These are phyloP conservation scores for Glyptemys insculpta DNA, from an alignment of 2,797 vertebrate genomes.

Conservation along the genomic window DNA sequence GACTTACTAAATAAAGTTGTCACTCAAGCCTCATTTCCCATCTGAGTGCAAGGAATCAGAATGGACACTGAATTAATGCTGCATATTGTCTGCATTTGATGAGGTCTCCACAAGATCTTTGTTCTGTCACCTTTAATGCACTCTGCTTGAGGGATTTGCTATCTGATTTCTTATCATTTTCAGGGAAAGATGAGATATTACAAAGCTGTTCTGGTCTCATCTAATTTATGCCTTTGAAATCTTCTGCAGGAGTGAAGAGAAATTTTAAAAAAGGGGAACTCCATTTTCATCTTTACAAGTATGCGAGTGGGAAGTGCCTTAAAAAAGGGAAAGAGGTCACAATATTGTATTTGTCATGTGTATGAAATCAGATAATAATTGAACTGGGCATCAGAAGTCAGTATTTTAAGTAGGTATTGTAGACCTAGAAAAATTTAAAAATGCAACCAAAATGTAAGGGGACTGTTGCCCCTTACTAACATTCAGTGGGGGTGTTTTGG, in stretches of 20 bases:
- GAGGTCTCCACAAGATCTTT: conserved; percentile 76
- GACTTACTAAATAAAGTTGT: conserved; percentile 82
- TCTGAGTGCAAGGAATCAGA: conserved; percentile 57
- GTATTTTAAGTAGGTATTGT: conserved; percentile 35
- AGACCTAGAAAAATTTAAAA: conserved; percentile 50
- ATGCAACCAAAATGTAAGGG: conserved; percentile 3
- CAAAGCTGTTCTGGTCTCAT: conserved; percentile 78
- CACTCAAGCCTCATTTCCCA: conserved; percentile 80
- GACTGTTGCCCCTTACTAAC: no score
- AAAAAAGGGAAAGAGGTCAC: neutral
- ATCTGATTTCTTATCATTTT: conserved; percentile 82
- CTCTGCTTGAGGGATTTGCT: conserved; percentile 79
- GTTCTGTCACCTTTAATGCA: conserved; percentile 80
- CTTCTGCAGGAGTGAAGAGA: conserved; percentile 30
- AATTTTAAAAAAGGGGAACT: neutral
- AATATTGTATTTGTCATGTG: conserved; percentile 5
- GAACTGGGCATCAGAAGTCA: conserved; percentile 14
- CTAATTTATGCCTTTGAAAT: conserved; percentile 81
- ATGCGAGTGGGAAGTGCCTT: neutral
- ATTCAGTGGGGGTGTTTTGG: no score
- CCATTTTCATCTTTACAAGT: neutral
- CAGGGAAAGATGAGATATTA: conserved; percentile 85
- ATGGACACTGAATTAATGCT: conserved; percentile 79
- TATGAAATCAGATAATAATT: conserved; percentile 44
- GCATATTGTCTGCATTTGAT: conserved; percentile 77